Base-by-base conservation (phyloP, 2,113 vertebrate species). In the Vidua chalybeata region DNA sequence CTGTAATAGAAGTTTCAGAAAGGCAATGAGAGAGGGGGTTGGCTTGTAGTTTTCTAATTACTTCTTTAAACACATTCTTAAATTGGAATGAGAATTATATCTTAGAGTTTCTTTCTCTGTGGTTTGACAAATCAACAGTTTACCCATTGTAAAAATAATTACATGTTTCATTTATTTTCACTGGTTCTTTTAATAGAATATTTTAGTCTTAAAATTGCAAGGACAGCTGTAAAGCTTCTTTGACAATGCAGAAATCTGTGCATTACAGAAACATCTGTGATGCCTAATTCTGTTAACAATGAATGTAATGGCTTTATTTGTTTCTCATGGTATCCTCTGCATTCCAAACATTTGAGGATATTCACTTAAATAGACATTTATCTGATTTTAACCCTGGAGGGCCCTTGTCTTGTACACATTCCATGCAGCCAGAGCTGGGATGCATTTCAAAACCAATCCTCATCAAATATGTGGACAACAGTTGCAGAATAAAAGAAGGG, bases 81-180 rank as follows among this genome's bases (percentile, higher is more conserved):
- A 96, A 96, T 82, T 49, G 63, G 59, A 96, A 94, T 51, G 41
- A 85, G 85, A 97, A 91, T 93, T 96, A 95, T 96, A 94, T 95
- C 89, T 94, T 97, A 96, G 83, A 93, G 77, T 95, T 97, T 72
- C 91, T 96, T 87, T 89, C 59, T 55, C 95, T 92, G 69, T 92
- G 78, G 58, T 96, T 96, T 98, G 97, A 98, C 91, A 98, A 97
- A 97, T 95, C 37, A 77, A 97, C 96, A 96, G 96, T 98, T 97
- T 97, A 84, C 82, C 94, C 90, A 96, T 98, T 98, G 96, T 96
- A 94, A 97, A 98, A 97, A 91, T 98, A 98, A 98, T 98, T 49
- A 97, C 95, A 98, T 91, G 89, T 97, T 98, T 98, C 95, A 96
- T 97, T 97, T 98, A 97, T 98, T 98, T 97, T 98, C 96, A 96